Evolutionary conservation across 1,140 invertebrate species (phyloP), one percentile per base, ranked within the genome.

Genomic region (Drosophila repletoides): DNA sequence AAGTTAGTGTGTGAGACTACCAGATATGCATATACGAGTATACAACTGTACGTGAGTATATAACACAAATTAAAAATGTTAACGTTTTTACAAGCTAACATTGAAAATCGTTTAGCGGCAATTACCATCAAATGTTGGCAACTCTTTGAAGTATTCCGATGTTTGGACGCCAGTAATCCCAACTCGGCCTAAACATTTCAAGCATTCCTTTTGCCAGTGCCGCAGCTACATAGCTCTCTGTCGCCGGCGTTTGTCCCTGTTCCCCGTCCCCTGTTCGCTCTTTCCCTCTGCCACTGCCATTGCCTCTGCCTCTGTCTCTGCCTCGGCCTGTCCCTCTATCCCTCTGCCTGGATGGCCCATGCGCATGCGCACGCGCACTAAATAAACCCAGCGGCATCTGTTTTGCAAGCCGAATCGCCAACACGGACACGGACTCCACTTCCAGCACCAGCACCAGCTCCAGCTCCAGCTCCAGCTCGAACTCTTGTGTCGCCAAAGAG

Each of bases 41-140:
- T 48, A 76, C 74, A 76, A 64, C 73, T 84, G 79, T 84, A 64
- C 65, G 74, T 73, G 70, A 73, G 79, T 83, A 84, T 84, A 83
- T 83, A 83, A 84, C 77, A 83, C 77, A 83, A 86, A 84, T 84
- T 84, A 80, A 84, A 84, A 84, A 84, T 79, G 79, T 84, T 84
- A 86, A 79, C 71, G 79, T 86, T 84, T 75, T 83, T 68, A 86
- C 79, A 80, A 83, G 75, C 76, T 84, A 84, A 84, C 80, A 84
- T 84, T 84, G 80, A 84, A 84, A 84, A 84, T 84, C 80, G 80
- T 84, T 84, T 84, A 84, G 80, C 75, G 80, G 80, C 80, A 86
- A 84, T 84, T 86, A 86, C 80, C 71, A 84, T 86, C 75, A 86
- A 84, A 84, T 86, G 80, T 84, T 77, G 66, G 59, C 71, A 72